Evolutionary conservation across 1,140 invertebrate species (phyloP), one percentile per base, ranked within the genome.

Genomic region (Plutomurus gul): DNA sequence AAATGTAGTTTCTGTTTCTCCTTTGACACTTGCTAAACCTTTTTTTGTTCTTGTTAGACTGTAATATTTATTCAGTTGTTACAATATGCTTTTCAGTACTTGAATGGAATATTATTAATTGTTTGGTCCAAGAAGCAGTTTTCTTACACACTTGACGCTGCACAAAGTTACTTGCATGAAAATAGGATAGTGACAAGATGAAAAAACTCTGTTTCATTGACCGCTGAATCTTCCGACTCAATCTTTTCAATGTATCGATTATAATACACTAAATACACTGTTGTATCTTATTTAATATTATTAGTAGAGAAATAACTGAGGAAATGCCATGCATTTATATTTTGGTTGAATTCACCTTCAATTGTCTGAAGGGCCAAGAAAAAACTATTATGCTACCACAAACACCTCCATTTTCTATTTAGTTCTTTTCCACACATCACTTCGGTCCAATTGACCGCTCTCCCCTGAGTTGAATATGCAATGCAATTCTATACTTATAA

Each of bases 241-340:
- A 65, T 16, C 56, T 65, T 30, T n/a, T n/a, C 11, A n/a, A 3
- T 43, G n/a, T 13, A 2, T n/a, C 39, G 2, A 2, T 13, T 43
- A 8, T 43, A 43, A 43, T 43, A 43, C n/a, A 13, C 39, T n/a
- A 43, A 43, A 10, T 43, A 10, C 11, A 43, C n/a, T 4, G 7
- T 13, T 33, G 4, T 33, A 65, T 30, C 56, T 30, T n/a, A 65
- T 65, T n/a, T 65, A 65, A 27, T 65, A 65, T 65, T 65, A 65
- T 16, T 30, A 27, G 7, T 33, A 65, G 30, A 5, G 30, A 65
- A 65, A 33, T 36, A 65, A n/a, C 30, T 30, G 27, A 65, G 56
- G 56, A n/a, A n/a, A n/a, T n/a, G n/a, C n/a, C 56, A 65, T 65
- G 56, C 56, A 65, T 65, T 65, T 65, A 65, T 65, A 65, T 65